Conservation (phyloP, 2,113 vertebrate genomes). For the Mesembrinibis cayennensis region DNA sequence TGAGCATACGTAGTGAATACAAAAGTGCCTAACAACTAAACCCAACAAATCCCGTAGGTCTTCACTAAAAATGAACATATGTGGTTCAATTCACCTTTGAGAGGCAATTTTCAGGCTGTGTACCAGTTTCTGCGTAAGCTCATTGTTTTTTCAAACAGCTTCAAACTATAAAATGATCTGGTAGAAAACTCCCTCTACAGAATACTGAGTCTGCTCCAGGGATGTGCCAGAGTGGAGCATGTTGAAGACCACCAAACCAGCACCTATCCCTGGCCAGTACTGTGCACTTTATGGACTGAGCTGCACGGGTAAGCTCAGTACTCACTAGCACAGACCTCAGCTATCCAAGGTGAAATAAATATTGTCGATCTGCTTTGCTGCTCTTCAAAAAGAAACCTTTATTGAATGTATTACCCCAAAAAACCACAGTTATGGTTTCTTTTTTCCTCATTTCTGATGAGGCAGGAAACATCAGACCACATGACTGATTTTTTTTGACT, state of each 20-base stretch:
- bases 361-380: background rate
- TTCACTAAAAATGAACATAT: background rate
- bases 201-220: background rate
- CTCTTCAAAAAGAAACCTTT: background rate
- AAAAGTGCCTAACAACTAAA: background rate
- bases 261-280: too few species aligned
- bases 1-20: background rate
- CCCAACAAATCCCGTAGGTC: background rate
- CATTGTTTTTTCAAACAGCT: background rate
- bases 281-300: background rate
- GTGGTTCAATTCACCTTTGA: background rate
- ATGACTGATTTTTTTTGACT: background rate
- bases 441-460: background rate
- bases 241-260: background rate
- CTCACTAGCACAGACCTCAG: background rate
- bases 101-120: background rate
- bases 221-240: accelerated
- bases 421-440: background rate
- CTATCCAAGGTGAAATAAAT: background rate
- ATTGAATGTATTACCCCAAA: background rate
- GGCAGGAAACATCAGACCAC: background rate
- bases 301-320: background rate
- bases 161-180: background rate
- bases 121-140: background rate
- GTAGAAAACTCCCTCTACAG: background rate